These are phyloP conservation scores for Aelia acuminata DNA, from an alignment of 2,888 invertebrate genomes.

Conservation along the genomic window DNA sequence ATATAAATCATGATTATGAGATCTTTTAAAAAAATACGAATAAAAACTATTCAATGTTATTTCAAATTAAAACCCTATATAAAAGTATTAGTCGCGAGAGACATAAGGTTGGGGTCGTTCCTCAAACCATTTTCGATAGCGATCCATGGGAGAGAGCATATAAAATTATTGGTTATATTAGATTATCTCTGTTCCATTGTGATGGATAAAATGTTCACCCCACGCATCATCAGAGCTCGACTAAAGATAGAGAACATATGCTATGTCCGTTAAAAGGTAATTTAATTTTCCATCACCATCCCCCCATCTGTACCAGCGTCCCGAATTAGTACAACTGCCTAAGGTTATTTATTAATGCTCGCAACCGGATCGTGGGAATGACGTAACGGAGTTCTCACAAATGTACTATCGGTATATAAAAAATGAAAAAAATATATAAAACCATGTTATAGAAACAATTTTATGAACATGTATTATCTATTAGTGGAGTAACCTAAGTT, in stretches of 20 bases:
- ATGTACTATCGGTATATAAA: too few species aligned
- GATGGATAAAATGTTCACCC: neutral
- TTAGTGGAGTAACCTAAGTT: too few species aligned
- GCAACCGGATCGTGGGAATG: neutral
- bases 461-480: too few species aligned
- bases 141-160: too few species aligned
- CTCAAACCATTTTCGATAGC: neutral
- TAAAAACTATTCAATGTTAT: too few species aligned
- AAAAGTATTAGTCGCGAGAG: neutral
- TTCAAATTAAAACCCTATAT: neutral
- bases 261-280: slow-evolving; percentile 15
- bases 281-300: slow-evolving; percentile 23
- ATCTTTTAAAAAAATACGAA: too few species aligned
- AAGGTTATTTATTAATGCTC: neutral
- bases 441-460: too few species aligned
- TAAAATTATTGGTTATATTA: neutral
- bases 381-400: too few species aligned
- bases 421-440: too few species aligned
- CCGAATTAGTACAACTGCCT: slow-evolving; percentile 8
- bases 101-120: neutral
- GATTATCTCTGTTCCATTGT: neutral
- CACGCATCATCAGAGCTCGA: neutral
- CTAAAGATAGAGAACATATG: slow-evolving; percentile 20
- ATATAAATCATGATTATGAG: too few species aligned
- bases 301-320: slow-evolving; percentile 28